Base-by-base conservation (phyloP, 2,797 vertebrate species). In the Pipistrellus pygmaeus region DNA sequence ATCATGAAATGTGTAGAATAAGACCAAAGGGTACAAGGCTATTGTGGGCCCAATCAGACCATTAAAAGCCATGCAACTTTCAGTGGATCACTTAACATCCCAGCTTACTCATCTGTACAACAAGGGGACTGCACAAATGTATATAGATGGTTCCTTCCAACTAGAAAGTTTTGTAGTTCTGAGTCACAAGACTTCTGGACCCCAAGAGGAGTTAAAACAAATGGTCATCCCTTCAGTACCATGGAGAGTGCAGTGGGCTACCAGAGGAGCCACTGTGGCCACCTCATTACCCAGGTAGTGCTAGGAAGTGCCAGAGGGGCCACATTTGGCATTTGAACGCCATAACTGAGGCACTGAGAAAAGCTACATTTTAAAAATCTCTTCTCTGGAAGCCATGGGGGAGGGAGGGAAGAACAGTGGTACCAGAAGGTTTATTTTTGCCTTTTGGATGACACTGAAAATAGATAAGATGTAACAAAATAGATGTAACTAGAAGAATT, bases 211-310 rank as follows among this genome's bases (percentile, higher is more conserved):
- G 53, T 73, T 77, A 81, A 90, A 96, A 92, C 62, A 93, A 93
- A 93, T 75, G 93, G 95, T 66, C 92, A 90, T 88, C 69, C 83
- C 91, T 97, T 97, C 97, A 97, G 97, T 97, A 97, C 97, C 97
- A 97, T 97, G 97, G 97, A 97, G 97, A 97, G 97, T 95, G 96
- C 97, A 97, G 96, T 96, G 97, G 97, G 95, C 97, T 96, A 97
- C 97, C 92, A 96, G 80, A 96, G 55, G 60, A 82, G 86, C 72
- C 76, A 90, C 88, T 95, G 84, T 88, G 97, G 96, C 97, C 84
- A 97, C 95, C 97, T 94, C 55, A 38, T 46, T 73, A 94, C 83
- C 88, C 11, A 93, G 85, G 85, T 44, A 90, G 77, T 90, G 23
- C 55, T 55, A 85, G 82, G 71, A 86, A 38, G 72, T 71, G 82